Percentiles rank a stretch among this genome's conserved stretches.
phyloP scores from a whole-genome alignment of 2,888 invertebrate genomes.

The Spilarctia lutea region DNA sequence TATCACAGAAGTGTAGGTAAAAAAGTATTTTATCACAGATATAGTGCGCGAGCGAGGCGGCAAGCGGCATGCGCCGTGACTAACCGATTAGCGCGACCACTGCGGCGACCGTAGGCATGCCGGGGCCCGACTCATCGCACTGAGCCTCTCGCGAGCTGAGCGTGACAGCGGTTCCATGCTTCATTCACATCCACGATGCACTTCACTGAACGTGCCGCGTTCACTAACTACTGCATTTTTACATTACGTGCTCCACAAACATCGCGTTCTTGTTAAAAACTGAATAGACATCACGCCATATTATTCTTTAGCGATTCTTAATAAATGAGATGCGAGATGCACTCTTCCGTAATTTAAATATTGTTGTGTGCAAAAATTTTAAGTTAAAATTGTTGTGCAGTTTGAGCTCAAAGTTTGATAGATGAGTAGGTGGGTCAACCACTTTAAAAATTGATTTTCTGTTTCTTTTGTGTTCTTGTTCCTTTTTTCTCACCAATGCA shows the following conservation, averaged over 20 bases:
- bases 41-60: constrained; percentile 64
- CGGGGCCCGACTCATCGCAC: constrained; percentile 23
- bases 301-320: constrained; percentile 26
- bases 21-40: constrained; percentile 62
- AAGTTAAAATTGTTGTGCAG: no score
- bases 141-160: constrained; percentile 37
- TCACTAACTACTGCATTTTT: constrained; percentile 39
- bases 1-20: constrained; percentile 57
- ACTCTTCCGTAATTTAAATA: no score
- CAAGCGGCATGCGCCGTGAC: constrained; percentile 68
- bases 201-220: constrained; percentile 53
- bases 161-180: constrained; percentile 45
- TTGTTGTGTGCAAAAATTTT: no score
- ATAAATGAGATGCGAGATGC: constrained; percentile 30
- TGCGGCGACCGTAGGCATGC: constrained; percentile 44
- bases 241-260: constrained; percentile 33
- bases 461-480: no score
- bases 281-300: constrained; percentile 31
- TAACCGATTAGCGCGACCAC: constrained; percentile 68
- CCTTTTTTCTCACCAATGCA: no score
- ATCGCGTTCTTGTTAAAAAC: constrained; percentile 21
- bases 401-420: no score
- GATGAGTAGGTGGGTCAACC: no score
- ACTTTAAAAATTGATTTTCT: no score
- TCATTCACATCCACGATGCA: constrained; percentile 56